Percentiles rank a stretch among this genome's conserved stretches.
These are phyloP conservation scores for Clarias laeviceps DNA, from an alignment of 2,797 vertebrate genomes.

Conservation along the genomic window DNA sequence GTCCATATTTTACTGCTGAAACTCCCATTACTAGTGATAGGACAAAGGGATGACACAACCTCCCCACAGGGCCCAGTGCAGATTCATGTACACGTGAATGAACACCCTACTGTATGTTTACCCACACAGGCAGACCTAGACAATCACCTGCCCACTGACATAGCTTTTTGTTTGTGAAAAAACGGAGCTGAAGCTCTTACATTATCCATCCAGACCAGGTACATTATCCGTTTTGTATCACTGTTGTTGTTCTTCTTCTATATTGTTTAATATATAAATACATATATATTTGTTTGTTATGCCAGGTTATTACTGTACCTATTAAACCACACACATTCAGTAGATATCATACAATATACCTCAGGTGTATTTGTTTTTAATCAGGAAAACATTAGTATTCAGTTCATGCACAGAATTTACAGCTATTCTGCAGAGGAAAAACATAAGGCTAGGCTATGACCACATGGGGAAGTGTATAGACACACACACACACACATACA, in stretches of 20 bases:
- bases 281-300: not conserved
- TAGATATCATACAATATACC: not conserved
- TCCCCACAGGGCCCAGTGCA: conserved; percentile 63
- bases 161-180: not conserved
- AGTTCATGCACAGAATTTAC: not conserved
- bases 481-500: conserved; percentile 9
- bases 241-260: not conserved
- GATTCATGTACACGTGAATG: conserved; percentile 22
- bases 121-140: conserved; percentile 43
- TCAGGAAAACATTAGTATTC: not conserved
- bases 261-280: too few relatives aligned
- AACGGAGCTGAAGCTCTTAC: not conserved
- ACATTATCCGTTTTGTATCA: not conserved
- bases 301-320: not conserved
- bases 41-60: conserved; percentile 74
- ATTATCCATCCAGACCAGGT: too few relatives aligned
- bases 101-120: conserved; percentile 34
- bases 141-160: not conserved
- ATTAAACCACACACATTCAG: not conserved
- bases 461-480: not conserved
- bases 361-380: not conserved
- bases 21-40: conserved; percentile 77
- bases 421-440: not conserved
- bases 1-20: conserved; percentile 70
- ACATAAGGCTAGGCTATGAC: not conserved